These are phyloP conservation scores for Stegastes partitus DNA, from an alignment of 2,113 vertebrate genomes.

Conservation along the genomic window DNA sequence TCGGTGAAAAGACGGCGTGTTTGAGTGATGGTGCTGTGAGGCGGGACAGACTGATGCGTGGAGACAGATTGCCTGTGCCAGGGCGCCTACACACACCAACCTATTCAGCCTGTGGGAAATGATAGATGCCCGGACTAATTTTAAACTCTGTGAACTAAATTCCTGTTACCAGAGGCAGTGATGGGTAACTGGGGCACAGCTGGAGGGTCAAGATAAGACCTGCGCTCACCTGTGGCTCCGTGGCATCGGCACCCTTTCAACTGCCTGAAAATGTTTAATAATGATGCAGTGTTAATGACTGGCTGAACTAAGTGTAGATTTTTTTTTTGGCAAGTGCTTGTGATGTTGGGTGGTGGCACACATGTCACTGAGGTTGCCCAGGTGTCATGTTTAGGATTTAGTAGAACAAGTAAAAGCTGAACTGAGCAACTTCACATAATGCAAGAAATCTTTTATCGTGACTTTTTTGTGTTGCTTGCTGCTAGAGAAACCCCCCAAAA, in stretches of 20 bases:
- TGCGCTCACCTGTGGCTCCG: slow-evolving; percentile 61
- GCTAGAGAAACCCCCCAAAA: too few relatives aligned
- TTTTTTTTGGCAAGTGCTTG: background rate
- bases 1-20: slow-evolving; percentile 60
- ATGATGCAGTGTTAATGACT: slow-evolving; percentile 8
- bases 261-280: slow-evolving; percentile 29
- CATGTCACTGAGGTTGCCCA: background rate
- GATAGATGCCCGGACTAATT: slow-evolving; percentile 84
- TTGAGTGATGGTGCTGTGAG: slow-evolving; percentile 78
- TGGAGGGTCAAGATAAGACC: slow-evolving; percentile 76
- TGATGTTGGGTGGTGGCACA: slow-evolving; percentile 13
- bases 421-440: background rate
- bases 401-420: background rate
- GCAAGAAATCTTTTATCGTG: too few relatives aligned
- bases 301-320: background rate
- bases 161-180: slow-evolving; percentile 62
- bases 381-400: slow-evolving; percentile 15
- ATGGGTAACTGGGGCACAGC: slow-evolving; percentile 77
- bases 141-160: slow-evolving; percentile 84
- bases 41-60: slow-evolving; percentile 61
- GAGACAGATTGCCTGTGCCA: slow-evolving; percentile 77
- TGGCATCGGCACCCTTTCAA: slow-evolving; percentile 23
- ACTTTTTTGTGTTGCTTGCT: too few relatives aligned
- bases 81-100: slow-evolving; percentile 68
- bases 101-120: slow-evolving; percentile 76